Percentiles rank a stretch among this genome's conserved stretches.
These are phyloP conservation scores for Heliornis fulica DNA, from an alignment of 2,113 vertebrate species.

Conservation along the genomic window DNA sequence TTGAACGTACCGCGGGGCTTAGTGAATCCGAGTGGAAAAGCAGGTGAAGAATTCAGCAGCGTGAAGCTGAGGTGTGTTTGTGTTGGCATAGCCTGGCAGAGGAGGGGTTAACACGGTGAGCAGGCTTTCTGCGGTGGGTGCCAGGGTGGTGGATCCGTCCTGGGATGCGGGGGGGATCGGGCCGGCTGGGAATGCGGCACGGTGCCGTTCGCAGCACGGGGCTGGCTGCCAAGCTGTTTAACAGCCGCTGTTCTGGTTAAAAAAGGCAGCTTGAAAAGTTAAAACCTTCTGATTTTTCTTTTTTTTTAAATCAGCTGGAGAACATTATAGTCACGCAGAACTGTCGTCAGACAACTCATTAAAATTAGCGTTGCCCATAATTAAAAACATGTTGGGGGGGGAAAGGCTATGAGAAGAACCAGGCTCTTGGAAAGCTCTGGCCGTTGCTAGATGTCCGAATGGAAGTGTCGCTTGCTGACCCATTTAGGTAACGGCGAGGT, in stretches of 20 bases:
- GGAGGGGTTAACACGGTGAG: neutral
- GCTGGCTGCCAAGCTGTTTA: neutral
- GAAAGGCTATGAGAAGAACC: slow-evolving; percentile 50
- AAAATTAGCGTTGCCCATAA: slow-evolving; percentile 52
- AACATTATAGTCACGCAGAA: slow-evolving; percentile 43
- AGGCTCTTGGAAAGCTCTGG: slow-evolving; percentile 38
- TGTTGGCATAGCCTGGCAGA: neutral
- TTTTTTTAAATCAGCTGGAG: slow-evolving; percentile 62
- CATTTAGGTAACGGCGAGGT: slow-evolving; percentile 6
- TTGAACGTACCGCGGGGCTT: neutral
- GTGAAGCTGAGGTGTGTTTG: neutral
- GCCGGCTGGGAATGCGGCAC: neutral
- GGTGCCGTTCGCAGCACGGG: neutral
- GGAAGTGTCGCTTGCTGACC: slow-evolving; percentile 41
- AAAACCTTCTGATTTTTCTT: slow-evolving; percentile 34
- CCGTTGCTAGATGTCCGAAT: slow-evolving; percentile 20
- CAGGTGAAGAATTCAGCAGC: neutral
- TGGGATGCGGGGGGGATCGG: neutral
- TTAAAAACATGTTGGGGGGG: slow-evolving; percentile 49
- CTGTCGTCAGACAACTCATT: slow-evolving; percentile 61
- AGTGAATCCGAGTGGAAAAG: neutral
- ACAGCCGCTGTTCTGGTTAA: slow-evolving; percentile 37
- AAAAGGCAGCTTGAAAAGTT: slow-evolving; percentile 62
- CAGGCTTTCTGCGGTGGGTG: neutral
- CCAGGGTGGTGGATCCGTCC: neutral